Conservation (phyloP, 35 echinoderm and acorn worm genomes). For the Lytechinus variegatus region DNA sequence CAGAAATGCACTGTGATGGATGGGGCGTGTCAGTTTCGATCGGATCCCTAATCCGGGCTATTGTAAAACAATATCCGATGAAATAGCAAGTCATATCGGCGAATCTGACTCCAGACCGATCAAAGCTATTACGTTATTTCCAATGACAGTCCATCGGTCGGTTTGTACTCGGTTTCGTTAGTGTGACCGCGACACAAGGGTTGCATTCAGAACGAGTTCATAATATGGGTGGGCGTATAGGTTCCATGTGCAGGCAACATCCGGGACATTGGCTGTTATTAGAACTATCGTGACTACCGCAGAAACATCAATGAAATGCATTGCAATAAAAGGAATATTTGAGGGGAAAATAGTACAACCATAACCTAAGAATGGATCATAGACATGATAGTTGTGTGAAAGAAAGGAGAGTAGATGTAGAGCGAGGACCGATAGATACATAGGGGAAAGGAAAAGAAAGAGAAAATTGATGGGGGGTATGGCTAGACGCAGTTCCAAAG, state of each 20-base stretch:
- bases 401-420: background rate
- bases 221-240: background rate
- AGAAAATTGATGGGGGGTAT: background rate
- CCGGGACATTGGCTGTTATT: background rate
- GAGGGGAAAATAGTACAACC: background rate
- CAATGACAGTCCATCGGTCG: too few species aligned
- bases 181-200: background rate
- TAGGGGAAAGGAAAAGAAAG: background rate
- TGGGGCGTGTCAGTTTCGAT: background rate
- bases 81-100: too few species aligned
- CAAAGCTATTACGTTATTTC: too few species aligned
- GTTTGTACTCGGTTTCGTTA: too few species aligned
- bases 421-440: background rate
- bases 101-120: too few species aligned
- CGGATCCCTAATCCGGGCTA: background rate
- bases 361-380: background rate
- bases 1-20: background rate
- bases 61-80: background rate
- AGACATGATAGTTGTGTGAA: background rate
- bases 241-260: background rate
- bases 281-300: background rate
- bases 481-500: too few species aligned
- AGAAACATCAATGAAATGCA: background rate
- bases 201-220: background rate
- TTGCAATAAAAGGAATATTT: background rate